phyloP scores from a whole-genome alignment of 2,888 invertebrate genomes.

The Fissipunctia ypsillon region DNA sequence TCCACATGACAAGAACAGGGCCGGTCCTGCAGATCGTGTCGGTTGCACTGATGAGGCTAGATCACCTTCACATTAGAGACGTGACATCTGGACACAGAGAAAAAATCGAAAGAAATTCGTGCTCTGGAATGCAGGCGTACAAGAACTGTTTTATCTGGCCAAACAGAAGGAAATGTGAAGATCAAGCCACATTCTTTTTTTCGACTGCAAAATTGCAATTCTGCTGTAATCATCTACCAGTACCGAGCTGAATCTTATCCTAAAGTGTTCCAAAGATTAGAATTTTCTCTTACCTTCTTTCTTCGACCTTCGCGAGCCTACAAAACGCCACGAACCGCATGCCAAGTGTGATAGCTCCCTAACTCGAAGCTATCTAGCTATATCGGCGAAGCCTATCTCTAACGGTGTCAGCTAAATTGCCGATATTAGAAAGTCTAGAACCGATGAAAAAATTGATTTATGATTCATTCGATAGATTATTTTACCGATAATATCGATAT shows the following conservation, averaged over 20 bases:
- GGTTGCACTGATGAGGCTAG: slow-evolving; percentile 15
- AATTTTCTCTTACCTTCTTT: neutral
- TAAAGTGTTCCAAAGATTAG: neutral
- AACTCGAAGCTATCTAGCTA: slow-evolving; percentile 33
- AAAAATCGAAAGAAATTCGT: neutral
- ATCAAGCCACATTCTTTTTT: neutral
- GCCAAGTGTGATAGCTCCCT: slow-evolving; percentile 37
- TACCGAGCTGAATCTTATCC: neutral
- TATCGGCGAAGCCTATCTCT: slow-evolving; percentile 58
- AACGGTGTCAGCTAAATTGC: slow-evolving; percentile 62
- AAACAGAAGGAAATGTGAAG: neutral
- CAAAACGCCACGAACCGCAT: neutral
- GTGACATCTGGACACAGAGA: neutral
- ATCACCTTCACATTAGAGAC: slow-evolving; percentile 28
- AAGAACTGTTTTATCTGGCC: neutral
- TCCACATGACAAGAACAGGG: slow-evolving; percentile 51
- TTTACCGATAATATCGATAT: slow-evolving; percentile 34
- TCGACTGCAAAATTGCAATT: neutral
- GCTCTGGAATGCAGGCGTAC: neutral
- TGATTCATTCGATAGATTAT: slow-evolving; percentile 40
- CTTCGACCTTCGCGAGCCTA: neutral
- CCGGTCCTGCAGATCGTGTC: slow-evolving; percentile 48
- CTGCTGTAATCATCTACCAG: neutral
- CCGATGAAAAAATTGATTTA: slow-evolving; percentile 57
- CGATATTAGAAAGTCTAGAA: slow-evolving; percentile 62